Base-by-base conservation (phyloP, 2,888 invertebrate genomes). In the Lithosia quadra region DNA sequence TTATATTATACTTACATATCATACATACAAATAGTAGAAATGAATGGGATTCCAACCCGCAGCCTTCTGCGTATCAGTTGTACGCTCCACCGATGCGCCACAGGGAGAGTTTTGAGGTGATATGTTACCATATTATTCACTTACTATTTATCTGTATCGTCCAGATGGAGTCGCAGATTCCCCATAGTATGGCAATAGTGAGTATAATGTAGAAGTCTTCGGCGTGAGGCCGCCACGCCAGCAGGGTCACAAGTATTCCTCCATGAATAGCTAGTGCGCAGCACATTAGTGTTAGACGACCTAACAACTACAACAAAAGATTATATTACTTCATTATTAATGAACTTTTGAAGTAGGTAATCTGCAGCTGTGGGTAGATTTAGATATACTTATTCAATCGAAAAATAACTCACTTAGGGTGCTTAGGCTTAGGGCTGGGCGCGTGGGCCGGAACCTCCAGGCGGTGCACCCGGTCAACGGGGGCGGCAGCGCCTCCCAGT, bases 91-190 rank as follows among this genome's bases (percentile, higher is more conserved):
- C 9, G 36, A 15, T 18, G 18, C 43, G 15, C 18, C 5, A 18
- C 18, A 43, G 43, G n/a, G n/a, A 43, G 43, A 7, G 0, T 43
- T 2, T 43, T 18, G 18, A 15, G 34, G 8, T 10, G 1, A 1
- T 34, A 1, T 11, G 13, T 22, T 7, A 15, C 8, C 10, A 22
- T 22, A 2, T 9, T 22, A 22, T 49, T n/a, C 21, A 67, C 58
- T 18, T 65, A 96, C 96, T 96, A 80, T 96, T 96, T 8, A 96
- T 95, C 84, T 96, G 96, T 5, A 96, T 96, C 65, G 96, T 94
- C 96, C 96, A 96, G 9, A 96, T 91, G 0, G 96, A 96, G 84
- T 97, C 97, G 13, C 96, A 95, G 58, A 96, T 85, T 0, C 96
- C 97, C 96, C 96, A 97, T 8, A 96, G 79, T 15, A 94, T 95